Base-by-base conservation (phyloP, 2,797 vertebrate genomes). In the Luscinia luscinia region DNA sequence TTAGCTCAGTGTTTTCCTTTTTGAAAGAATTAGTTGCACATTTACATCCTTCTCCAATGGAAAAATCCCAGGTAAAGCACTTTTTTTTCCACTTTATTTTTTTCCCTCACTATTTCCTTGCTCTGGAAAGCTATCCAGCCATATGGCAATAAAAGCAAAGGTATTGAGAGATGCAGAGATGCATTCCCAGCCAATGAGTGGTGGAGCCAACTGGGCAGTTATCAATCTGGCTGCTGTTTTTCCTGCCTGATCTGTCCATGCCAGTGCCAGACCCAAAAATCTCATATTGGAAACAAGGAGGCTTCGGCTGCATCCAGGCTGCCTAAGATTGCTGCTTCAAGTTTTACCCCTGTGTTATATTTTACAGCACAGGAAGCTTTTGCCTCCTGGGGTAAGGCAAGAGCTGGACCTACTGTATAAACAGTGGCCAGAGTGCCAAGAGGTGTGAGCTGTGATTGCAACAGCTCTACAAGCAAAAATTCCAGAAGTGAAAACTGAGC, bases 21-120 rank as follows among this genome's bases (percentile, higher is more conserved):
- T 34, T 41, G n/a, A 64, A 91, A 49, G 36, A 45, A 91, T 18
- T 85, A 58, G n/a, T 57, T 91, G 54, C 14, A 75, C 27, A 51
- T 54, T 27, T 32, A 73, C 26, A 45, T 59, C 8, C 12, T 84
- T 78, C 46, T 79, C 46, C 28, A 52, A 20, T 8, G 24, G 61
- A 61, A 89, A 73, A 85, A 89, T 59, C 8, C 13, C 6, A 28
- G 3, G 5, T 26, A 66, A 91, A 89, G 1, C 11, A 11, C 2
- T 23, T 34, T 12, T 2, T 1, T 0, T 17, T 0, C 3, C 2
- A 2, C 22, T 48, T 48, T 6, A 15, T n/a, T 61, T 10, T 40
- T 9, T 1, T 2, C 6, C 26, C 2, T 58, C 28, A 5, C 11
- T 6, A 2, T 61, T 52, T 74, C 16, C 8, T 40, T 68, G 26